Base-by-base conservation (phyloP, 2,113 vertebrate genomes). In the Sylvilagus bachmani region DNA sequence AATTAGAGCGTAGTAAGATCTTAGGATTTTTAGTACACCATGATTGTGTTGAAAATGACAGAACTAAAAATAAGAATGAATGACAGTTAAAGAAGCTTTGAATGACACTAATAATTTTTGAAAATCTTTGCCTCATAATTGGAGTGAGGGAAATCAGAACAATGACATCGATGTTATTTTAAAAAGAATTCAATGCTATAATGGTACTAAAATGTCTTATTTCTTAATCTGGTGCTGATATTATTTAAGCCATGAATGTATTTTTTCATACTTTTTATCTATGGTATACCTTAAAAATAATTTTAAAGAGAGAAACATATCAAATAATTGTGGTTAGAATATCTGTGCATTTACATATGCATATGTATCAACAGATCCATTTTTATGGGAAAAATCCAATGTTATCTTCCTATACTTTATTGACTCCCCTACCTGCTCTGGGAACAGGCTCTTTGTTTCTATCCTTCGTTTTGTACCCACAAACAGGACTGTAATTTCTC, bases 21-120 rank as follows among this genome's bases (percentile, higher is more conserved):
- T 64, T 90, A 38, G 27, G n/a, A 7, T 49, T 86, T 92, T 94
- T 17, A 62, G 53, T 82, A 77, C 0, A 55, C 25, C 4, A 21
- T 44, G 24, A 70, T 19, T 89, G 61, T 87, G 91, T 92, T 44
- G 61, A 88, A 92, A 96, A 91, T 89, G 58, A 86, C 33, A 77
- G 44, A 61, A 86, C 90, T 77, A 89, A 93, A 93, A 96, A 86
- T 91, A 96, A 96, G 19, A 84, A 67, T 44, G n/a, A 96, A 66
- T 96, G 92, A 85, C 62, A 92, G 61, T 12, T 49, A 70, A 93
- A 91, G 29, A 90, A 92, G 58, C 58, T 92, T 74, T 95, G 79
- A 96, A 79, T 95, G 51, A 92, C 91, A 91, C 21, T 78, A 74
- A 80, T 14, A 91, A 81, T 64, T 96, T 93, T 70, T 73, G n/a